A percentile compares a stretch with the other conserved stretches of the same genome.
These are phyloP conservation scores for Callopanchax toddi DNA, from an alignment of 2,113 vertebrate genomes.

Conservation along the genomic window DNA sequence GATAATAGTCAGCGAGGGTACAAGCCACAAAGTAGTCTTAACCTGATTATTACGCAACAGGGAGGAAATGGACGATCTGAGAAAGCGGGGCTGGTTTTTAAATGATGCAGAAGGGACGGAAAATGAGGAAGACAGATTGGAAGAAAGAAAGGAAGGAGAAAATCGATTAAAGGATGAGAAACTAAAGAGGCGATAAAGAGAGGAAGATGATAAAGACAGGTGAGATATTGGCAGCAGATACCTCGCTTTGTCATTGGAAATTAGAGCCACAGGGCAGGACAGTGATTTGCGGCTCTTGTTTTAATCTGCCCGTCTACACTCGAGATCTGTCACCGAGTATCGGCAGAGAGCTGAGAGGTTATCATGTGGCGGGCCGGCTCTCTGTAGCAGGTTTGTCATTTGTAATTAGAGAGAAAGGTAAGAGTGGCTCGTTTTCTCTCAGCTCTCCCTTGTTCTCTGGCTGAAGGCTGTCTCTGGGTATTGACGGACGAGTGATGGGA, in stretches of 20 bases:
- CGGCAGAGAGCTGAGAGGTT: constrained; percentile 64
- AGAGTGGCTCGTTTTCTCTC: constrained; percentile 48
- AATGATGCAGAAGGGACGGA: constrained; percentile 37
- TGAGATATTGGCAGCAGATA: constrained; percentile 51
- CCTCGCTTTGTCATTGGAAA: constrained; percentile 66
- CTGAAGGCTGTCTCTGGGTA: constrained; percentile 70
- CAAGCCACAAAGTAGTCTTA: constrained; percentile 63
- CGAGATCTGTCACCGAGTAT: constrained; percentile 52
- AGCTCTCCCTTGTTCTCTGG: constrained; percentile 41
- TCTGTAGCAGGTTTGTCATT: constrained; percentile 72
- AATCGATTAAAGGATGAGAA: constrained; percentile 53
- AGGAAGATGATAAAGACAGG: constrained; percentile 47
- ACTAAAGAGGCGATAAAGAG: constrained; percentile 47
- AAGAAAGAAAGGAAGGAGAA: constrained; percentile 29
- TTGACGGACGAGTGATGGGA: constrained; percentile 63
- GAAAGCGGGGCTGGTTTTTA: constrained; percentile 40
- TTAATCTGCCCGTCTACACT: constrained; percentile 60
- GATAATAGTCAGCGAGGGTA: constrained; percentile 56
- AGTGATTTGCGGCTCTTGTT: constrained; percentile 59
- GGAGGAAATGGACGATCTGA: constrained; percentile 62
- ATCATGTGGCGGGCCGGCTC: constrained; percentile 69
- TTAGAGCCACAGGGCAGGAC: constrained; percentile 47
- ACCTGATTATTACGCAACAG: constrained; percentile 56
- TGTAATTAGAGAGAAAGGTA: constrained; percentile 71
- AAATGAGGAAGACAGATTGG: constrained; percentile 20